These are phyloP conservation scores for Poeciliopsis presidionis DNA, from an alignment of 2,797 vertebrate genomes.

Conservation along the genomic window DNA sequence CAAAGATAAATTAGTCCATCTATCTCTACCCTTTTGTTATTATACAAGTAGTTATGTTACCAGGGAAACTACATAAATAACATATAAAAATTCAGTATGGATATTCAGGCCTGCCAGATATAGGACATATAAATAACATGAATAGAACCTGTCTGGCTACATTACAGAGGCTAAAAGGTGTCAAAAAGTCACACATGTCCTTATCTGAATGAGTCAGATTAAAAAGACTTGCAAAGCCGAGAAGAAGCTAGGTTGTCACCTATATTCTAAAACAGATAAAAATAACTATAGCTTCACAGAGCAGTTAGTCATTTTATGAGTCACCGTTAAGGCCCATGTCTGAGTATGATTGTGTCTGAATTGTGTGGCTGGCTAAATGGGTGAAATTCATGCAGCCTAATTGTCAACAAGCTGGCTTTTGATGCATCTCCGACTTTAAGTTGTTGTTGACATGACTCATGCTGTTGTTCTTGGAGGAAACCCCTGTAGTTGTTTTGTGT, in stretches of 20 bases:
- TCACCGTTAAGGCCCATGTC: background rate
- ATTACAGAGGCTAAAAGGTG: background rate
- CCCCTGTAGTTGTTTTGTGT: slow-evolving; percentile 27
- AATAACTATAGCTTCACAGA: background rate
- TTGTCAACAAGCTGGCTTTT: slow-evolving; percentile 16
- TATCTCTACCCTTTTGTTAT: background rate
- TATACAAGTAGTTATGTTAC: background rate
- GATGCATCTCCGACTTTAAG: slow-evolving; percentile 9
- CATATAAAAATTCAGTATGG: background rate
- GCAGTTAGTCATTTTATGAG: slow-evolving; percentile 5
- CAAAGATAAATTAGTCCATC: background rate
- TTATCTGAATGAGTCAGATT: background rate
- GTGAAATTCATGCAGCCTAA: slow-evolving; percentile 18
- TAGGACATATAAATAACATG: background rate
- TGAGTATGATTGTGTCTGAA: slow-evolving; percentile 6
- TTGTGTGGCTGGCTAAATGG: slow-evolving; percentile 10
- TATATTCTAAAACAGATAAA: background rate
- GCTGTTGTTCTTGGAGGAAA: slow-evolving; percentile 38
- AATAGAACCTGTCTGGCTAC: background rate
- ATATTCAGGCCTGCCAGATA: background rate
- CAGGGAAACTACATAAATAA: background rate
- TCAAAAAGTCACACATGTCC: background rate
- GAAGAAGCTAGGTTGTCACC: background rate
- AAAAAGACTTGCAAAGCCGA: background rate
- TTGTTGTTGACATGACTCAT: slow-evolving; percentile 15